A percentile compares a stretch with the other conserved stretches of the same genome.
These are phyloP conservation scores for Psittacula cyanocephala DNA, from an alignment of 2,113 vertebrate species.

Conservation along the genomic window DNA sequence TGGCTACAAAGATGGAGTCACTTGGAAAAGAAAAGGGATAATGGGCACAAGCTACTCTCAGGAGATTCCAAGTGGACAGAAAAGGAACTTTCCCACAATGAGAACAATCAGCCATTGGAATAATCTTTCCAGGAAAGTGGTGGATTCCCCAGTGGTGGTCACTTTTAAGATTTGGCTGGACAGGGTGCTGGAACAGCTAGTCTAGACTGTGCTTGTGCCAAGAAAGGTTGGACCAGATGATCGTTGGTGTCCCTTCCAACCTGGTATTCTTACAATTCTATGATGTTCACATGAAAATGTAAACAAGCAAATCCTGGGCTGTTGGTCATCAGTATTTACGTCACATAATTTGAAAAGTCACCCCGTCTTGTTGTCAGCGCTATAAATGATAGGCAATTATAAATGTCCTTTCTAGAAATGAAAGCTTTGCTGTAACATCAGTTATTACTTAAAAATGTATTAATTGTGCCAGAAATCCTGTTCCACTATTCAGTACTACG, in stretches of 20 bases:
- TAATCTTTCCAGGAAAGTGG: background rate
- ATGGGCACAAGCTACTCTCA: background rate
- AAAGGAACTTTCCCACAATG: background rate
- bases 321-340: background rate
- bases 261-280: background rate
- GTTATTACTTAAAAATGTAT: background rate
- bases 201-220: background rate
- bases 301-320: background rate
- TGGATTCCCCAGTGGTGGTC: background rate
- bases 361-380: background rate
- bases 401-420: background rate
- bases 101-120: background rate
- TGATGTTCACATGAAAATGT: background rate
- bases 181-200: background rate
- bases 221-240: background rate
- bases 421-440: background rate
- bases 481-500: background rate
- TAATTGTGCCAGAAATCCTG: background rate
- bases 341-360: background rate
- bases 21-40: background rate
- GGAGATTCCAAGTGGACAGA: background rate
- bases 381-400: background rate
- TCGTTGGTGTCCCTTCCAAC: background rate
- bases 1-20: background rate
- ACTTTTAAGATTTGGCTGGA: background rate